phyloP scores from a whole-genome alignment of 2,113 vertebrate species.

The Chrysemys picta region DNA sequence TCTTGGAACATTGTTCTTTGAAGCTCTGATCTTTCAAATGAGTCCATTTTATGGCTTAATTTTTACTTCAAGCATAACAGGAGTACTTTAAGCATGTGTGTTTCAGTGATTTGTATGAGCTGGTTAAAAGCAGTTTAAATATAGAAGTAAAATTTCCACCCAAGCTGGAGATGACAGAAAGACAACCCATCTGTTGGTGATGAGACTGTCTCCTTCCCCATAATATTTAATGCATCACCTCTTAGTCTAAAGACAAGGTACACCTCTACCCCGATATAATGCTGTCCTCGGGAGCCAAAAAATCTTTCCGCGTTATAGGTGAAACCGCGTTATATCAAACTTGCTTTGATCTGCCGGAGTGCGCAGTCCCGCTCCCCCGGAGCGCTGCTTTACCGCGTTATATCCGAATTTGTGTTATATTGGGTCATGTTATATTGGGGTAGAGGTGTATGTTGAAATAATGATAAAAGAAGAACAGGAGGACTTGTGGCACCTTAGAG shows the following conservation, averaged over 20 bases:
- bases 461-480: too few relatives aligned
- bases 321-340: too few relatives aligned
- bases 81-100: background rate
- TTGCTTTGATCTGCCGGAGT: too few relatives aligned
- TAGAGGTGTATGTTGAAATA: background rate
- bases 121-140: background rate
- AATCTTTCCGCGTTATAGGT: too few relatives aligned
- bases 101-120: background rate
- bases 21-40: background rate
- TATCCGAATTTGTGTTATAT: too few relatives aligned
- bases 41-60: background rate
- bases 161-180: background rate
- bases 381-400: too few relatives aligned
- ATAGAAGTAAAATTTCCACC: background rate
- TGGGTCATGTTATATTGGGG: too few relatives aligned
- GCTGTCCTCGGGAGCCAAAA: too few relatives aligned
- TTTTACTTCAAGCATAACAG: background rate
- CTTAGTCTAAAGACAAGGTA: background rate
- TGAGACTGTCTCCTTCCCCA: background rate
- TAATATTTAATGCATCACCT: background rate
- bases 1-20: background rate
- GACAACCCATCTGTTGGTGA: background rate
- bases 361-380: too few relatives aligned
- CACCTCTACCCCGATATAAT: too few relatives aligned
- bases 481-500: too few relatives aligned